A percentile compares a stretch with the other conserved stretches of the same genome.
These are phyloP conservation scores for Tinamus guttatus DNA, from an alignment of 2,113 vertebrate genomes.

Conservation along the genomic window DNA sequence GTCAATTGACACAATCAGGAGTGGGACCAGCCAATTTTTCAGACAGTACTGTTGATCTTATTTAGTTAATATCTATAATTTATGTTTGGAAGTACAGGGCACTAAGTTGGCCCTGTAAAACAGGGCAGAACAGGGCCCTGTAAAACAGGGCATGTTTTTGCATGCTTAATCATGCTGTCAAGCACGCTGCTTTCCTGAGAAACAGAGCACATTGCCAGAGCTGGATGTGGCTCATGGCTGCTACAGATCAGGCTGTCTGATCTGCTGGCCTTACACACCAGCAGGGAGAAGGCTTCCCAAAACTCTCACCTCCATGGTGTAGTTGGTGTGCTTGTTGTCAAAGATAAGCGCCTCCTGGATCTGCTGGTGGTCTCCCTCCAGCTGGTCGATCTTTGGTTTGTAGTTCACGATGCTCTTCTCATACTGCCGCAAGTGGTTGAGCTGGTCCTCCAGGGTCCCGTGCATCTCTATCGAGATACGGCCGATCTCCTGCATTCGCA, in stretches of 20 bases:
- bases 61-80: not conserved
- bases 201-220: not conserved
- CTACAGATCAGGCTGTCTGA: not conserved
- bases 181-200: not conserved
- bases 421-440: slow-evolving; percentile 93
- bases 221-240: not conserved
- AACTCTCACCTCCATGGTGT: slow-evolving; percentile 95
- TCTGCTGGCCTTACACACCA: not conserved
- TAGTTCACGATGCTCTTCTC: slow-evolving; percentile 99
- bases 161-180: not conserved
- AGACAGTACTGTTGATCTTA: not conserved
- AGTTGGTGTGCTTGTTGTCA: slow-evolving; percentile 99
- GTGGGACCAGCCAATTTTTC: not conserved
- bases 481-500: slow-evolving; percentile 90
- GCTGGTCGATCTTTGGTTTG: slow-evolving; percentile 99
- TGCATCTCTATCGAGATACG: slow-evolving; percentile 99
- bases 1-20: not conserved
- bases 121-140: not conserved
- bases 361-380: slow-evolving; percentile 97
- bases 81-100: not conserved
- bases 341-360: slow-evolving; percentile 98
- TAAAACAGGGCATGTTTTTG: not conserved
- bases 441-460: slow-evolving; percentile 96
- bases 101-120: not conserved
- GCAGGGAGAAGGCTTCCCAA: not conserved